Evolutionary conservation across 2,797 vertebrate species (phyloP).

Genomic region (Ctenopoma kingsleyae): DNA sequence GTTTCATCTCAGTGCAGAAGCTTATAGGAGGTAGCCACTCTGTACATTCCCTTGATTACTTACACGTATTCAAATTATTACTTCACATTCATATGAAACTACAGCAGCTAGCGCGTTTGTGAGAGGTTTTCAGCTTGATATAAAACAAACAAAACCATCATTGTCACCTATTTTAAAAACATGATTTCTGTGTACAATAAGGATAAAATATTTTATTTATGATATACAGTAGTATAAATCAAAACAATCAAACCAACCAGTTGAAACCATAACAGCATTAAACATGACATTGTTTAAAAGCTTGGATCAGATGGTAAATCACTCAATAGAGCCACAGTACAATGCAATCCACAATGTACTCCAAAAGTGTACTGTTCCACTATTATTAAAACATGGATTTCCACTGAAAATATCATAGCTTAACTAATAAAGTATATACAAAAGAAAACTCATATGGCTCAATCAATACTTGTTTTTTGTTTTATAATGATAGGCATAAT

Average conservation of each 20-base stretch:
- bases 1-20: constrained; percentile 33
- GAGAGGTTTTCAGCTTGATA: constrained; percentile 7
- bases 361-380: not conserved
- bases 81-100: not conserved
- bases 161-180: not conserved
- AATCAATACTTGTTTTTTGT: constrained; percentile 6
- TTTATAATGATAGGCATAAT: constrained; percentile 12
- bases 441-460: not conserved
- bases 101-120: not conserved
- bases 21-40: constrained; percentile 16
- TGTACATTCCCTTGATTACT: constrained; percentile 6
- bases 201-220: constrained; percentile 25
- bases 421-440: constrained; percentile 30
- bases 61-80: not conserved
- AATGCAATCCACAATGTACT: constrained; percentile 15
- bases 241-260: constrained; percentile 10
- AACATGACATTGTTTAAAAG: constrained; percentile 2
- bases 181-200: not conserved
- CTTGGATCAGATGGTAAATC: constrained; percentile 2
- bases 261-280: not conserved
- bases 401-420: constrained; percentile 37
- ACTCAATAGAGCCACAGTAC: not conserved
- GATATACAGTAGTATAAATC: not conserved
- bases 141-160: not conserved
- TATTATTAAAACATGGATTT: constrained; percentile 17